Base-by-base conservation (phyloP, 2,113 vertebrate genomes). In the Spheniscus mendiculus region DNA sequence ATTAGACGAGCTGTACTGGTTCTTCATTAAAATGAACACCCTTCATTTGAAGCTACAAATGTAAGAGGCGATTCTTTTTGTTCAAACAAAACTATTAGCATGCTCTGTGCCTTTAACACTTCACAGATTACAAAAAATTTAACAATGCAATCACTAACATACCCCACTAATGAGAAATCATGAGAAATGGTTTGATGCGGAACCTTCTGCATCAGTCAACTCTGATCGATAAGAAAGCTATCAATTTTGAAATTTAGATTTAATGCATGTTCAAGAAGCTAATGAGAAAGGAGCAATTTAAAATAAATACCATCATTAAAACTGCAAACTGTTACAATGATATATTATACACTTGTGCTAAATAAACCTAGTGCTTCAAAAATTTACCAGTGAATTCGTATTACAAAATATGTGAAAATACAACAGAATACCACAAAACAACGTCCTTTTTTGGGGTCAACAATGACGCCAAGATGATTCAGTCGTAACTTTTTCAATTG, bases 381-480 rank as follows among this genome's bases (percentile, higher is more conserved):
- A 97, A 96, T 93, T 97, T 95, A 98, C 95, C 97, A 97, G 91
- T 97, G 97, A 97, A 94, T 96, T 90, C 11, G 93, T 97, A 95
- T 97, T 97, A 98, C 97, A 98, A 97, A 97, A 96, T 97, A 97
- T 90, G 97, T 97, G 96, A 97, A 96, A 97, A 97, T 97, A 97
- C 97, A 98, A 97, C 25, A 98, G 95, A 88, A 96, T 97, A 97
- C 89, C 91, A 96, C 96, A 97, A 97, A 94, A 97, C 94, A 97
- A 97, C 5, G 45, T 89, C 89, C 78, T 81, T 86, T 93, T 92
- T 74, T 5, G 38, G 95, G 84, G 94, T 93, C 94, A 81, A 94
- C 93, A 94, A 62, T 83, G 90, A 87, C 90, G 23, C 93, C 85
- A 97, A 92, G 82, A 93, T n/a, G 93, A 80, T 53, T 96, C 92